Base-by-base conservation (phyloP, 37 sponge, comb jelly and placozoan genomes). In the Mnemiopsis leidyi region DNA sequence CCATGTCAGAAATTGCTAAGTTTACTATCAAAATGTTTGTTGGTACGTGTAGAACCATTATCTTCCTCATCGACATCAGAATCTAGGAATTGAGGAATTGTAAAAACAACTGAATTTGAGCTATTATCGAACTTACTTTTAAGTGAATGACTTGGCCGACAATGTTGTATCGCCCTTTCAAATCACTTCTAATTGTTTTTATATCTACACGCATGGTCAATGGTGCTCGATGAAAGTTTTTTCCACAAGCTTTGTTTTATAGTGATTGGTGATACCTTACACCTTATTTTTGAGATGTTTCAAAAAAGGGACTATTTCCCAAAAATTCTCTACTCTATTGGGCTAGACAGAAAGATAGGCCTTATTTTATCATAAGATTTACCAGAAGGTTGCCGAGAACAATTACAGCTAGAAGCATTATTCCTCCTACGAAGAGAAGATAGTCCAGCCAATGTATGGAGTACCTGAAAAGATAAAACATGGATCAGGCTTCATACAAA, bases 371-470 rank as follows among this genome's bases (percentile, higher is more conserved):
- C 30, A 28, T 71, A n/a, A n/a, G n/a, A 23, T 38, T 79, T 32
- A 85, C 90, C 90, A 85, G 61, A 23, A 33, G 1, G 24, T 85
- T 85, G 23, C 90, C 90, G 39, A 37, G 3, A 23, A 85, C 0
- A 5, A 85, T 37, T 3, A 85, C 30, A 23, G 30, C 24, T 29
- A 85, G n/a, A 1, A 85, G 48, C 0, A 0, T 25, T 39, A 85
- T 13, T 16, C 90, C 23, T 1, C 0, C 0, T 1, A 39, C 28
- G 25, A 85, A 85, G 48, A 85, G 90, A 1, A 85, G 29, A 18
- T 37, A 9, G 29, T 85, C 90, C 7, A 85, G 48, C 90, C 90
- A 85, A 26, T 85, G 48, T 9, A 85, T 85, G 0, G 90, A 85
- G 26, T 32, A 85, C 90, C 90, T 85, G 61, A 23, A 39, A 77